A percentile compares a stretch with the other conserved stretches of the same genome.
Conservation (phyloP, 2,797 vertebrate species). For the Arctocebus calabarensis region DNA sequence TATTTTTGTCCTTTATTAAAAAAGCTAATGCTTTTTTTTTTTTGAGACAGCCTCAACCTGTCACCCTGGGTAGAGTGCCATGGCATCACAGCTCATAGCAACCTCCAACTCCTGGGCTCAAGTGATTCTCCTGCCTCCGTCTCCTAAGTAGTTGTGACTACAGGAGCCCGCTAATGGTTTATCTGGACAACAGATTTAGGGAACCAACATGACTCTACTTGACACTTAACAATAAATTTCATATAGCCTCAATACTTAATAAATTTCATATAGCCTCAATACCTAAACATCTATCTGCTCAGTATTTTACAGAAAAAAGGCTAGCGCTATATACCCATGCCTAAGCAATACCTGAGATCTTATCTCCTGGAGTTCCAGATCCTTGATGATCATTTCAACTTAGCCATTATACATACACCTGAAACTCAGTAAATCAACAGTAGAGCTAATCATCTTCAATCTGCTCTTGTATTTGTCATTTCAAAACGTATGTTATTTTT, state of each 20-base stretch:
- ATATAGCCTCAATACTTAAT: no score
- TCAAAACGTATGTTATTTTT: neutral
- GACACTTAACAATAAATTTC: neutral
- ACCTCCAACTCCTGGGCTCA: no score
- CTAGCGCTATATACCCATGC: neutral
- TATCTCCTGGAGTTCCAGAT: neutral
- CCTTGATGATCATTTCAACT: neutral
- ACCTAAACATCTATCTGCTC: neutral
- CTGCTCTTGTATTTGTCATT: neutral
- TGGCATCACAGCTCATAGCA: no score
- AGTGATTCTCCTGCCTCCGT: no score
- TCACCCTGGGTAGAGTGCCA: no score
- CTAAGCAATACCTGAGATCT: neutral
- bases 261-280: neutral
- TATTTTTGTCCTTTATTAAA: no score
- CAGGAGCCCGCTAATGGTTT: neutral
- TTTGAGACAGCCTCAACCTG: no score
- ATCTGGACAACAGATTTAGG: slow-evolving; percentile 22
- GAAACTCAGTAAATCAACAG: neutral
- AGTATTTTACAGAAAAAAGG: neutral
- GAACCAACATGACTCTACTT: neutral
- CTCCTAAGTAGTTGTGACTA: no score
- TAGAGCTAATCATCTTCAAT: neutral
- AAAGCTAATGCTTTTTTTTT: no score
- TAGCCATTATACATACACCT: neutral